A percentile compares a stretch with the other conserved stretches of the same genome.
These are phyloP conservation scores for Druceiella hillmani DNA, from an alignment of 2,888 invertebrate genomes.

Conservation along the genomic window DNA sequence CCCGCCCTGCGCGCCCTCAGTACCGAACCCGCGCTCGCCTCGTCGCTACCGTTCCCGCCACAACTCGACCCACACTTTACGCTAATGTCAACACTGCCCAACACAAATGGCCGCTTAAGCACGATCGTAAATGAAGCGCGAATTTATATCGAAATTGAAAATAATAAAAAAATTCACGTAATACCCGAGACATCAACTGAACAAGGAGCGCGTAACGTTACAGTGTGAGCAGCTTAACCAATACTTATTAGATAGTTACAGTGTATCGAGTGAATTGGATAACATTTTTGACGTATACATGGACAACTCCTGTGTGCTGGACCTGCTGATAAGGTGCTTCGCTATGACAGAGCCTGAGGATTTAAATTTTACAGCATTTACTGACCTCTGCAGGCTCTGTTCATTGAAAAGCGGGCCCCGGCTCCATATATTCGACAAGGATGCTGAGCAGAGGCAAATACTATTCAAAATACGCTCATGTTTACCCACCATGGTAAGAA, in stretches of 20 bases:
- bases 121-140: conserved; percentile 24
- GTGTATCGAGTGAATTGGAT: too few relatives aligned
- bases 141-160: too few relatives aligned
- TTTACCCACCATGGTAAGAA: conserved; percentile 64
- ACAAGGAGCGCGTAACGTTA: too few relatives aligned
- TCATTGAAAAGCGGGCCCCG: conserved; percentile 64
- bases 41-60: not conserved
- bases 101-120: conserved; percentile 24
- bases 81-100: conserved; percentile 35
- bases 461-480: conserved; percentile 65
- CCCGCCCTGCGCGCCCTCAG: too few relatives aligned
- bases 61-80: conserved; percentile 21
- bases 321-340: conserved; percentile 55
- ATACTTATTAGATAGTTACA: too few relatives aligned
- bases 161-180: not conserved
- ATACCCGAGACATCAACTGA: not conserved
- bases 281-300: conserved; percentile 48
- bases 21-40: not conserved
- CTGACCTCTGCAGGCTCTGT: conserved; percentile 65
- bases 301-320: conserved; percentile 56
- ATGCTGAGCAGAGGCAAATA: conserved; percentile 65
- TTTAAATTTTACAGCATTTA: conserved; percentile 62
- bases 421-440: conserved; percentile 66
- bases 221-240: too few relatives aligned
- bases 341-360: conserved; percentile 61